A percentile compares a stretch with the other conserved stretches of the same genome.
phyloP scores from a whole-genome alignment of 2,888 invertebrate genomes.

The Pegoplata infirma region DNA sequence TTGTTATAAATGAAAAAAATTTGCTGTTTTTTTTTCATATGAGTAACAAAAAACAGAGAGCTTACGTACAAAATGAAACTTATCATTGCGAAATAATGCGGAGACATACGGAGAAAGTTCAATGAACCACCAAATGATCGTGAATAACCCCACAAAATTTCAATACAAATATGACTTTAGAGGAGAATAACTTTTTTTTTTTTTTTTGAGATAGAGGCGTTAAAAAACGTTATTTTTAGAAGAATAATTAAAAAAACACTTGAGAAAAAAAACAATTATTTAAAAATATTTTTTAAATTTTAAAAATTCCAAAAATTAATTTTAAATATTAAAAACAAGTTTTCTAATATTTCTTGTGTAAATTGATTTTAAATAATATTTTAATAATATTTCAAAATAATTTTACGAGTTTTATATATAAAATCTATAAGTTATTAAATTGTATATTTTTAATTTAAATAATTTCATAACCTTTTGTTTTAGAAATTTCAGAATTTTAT shows the following conservation, averaged over 20 bases:
- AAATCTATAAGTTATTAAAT: too few species aligned
- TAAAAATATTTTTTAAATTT: too few species aligned
- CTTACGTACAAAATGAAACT: constrained; percentile 11
- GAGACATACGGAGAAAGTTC: constrained; percentile 38
- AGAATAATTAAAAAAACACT: neutral
- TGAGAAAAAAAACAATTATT: neutral
- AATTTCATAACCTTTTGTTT: too few species aligned
- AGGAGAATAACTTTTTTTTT: constrained; percentile 11
- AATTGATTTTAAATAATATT: too few species aligned
- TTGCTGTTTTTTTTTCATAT: constrained; percentile 35
- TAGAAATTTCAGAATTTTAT: neutral
- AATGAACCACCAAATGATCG: constrained; percentile 56
- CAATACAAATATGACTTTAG: constrained; percentile 37
- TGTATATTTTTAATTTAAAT: too few species aligned
- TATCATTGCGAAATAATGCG: constrained; percentile 52
- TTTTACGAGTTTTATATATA: too few species aligned
- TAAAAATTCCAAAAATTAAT: too few species aligned
- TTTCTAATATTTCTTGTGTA: too few species aligned
- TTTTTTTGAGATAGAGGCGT: neutral
- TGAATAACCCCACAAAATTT: constrained; percentile 51
- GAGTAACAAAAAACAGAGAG: constrained; percentile 24
- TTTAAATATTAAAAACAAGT: too few species aligned
- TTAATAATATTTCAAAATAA: too few species aligned
- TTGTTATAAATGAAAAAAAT: neutral
- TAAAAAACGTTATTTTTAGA: neutral